Percentiles rank a stretch among this genome's conserved stretches.
Conservation (phyloP, 2,888 invertebrate genomes). For the Xestia c-nigrum region DNA sequence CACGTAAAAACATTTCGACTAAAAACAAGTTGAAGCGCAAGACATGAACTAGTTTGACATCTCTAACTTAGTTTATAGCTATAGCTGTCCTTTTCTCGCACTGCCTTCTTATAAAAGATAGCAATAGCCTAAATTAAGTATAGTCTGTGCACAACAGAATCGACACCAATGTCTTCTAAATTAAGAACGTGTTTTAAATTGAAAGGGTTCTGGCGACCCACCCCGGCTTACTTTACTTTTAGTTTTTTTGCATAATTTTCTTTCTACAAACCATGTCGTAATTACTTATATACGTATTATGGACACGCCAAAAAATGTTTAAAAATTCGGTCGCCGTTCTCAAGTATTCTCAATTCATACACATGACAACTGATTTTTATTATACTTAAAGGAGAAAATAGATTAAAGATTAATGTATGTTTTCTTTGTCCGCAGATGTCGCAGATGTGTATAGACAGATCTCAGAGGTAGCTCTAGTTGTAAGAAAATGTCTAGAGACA, state of each 20-base stretch:
- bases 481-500: conserved; percentile 81
- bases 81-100: too few species aligned
- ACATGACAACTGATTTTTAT: background rate
- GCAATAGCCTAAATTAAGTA: too few species aligned
- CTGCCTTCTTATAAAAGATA: too few species aligned
- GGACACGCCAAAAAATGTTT: background rate
- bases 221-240: too few species aligned
- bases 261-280: background rate
- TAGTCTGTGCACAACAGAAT: too few species aligned
- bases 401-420: conserved; percentile 12
- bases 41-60: too few species aligned
- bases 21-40: too few species aligned
- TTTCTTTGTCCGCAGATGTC: conserved; percentile 77
- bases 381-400: background rate
- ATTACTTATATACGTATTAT: background rate
- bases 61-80: too few species aligned
- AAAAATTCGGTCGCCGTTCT: background rate
- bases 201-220: background rate
- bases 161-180: background rate
- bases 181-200: background rate
- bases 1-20: too few species aligned
- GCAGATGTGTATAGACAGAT: conserved; percentile 74
- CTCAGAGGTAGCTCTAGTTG: conserved; percentile 82
- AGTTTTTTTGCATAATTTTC: background rate
- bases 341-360: background rate